phyloP scores from a whole-genome alignment of 2,113 vertebrate species.

The Rhagologus leucostigma region DNA sequence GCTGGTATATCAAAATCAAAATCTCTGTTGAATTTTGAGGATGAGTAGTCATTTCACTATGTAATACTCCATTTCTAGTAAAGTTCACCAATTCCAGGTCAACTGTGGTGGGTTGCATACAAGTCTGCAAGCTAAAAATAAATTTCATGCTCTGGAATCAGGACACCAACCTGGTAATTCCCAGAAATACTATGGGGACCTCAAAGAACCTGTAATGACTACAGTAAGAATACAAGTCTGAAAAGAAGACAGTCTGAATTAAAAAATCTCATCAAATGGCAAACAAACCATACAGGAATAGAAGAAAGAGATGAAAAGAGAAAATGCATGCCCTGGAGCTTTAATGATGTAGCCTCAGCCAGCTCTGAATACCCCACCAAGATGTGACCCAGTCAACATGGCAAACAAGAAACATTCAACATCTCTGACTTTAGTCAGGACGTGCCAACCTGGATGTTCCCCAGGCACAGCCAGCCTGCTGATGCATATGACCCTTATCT shows the following conservation, averaged over 20 bases:
- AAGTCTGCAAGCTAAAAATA: background rate
- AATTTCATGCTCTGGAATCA: background rate
- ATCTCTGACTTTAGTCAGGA: background rate
- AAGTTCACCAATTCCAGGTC: background rate
- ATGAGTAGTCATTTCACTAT: background rate
- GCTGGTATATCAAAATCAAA: background rate
- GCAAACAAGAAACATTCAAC: background rate
- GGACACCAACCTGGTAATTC: background rate
- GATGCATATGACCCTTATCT: background rate
- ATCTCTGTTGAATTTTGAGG: background rate
- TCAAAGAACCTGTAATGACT: background rate
- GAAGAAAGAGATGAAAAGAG: background rate
- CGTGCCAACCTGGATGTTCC: background rate
- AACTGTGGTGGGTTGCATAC: background rate
- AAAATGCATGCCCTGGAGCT: background rate
- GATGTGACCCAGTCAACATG: fast-evolving
- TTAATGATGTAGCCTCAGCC: background rate
- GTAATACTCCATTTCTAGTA: background rate
- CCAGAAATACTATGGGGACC: background rate
- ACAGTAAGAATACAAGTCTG: background rate
- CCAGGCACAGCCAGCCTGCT: background rate
- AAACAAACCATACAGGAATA: background rate
- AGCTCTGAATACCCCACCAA: background rate
- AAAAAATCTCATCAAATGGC: background rate
- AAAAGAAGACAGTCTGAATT: background rate